Evolutionary conservation across 2,888 invertebrate species (phyloP).

Genomic region (Lutraria lutraria): DNA sequence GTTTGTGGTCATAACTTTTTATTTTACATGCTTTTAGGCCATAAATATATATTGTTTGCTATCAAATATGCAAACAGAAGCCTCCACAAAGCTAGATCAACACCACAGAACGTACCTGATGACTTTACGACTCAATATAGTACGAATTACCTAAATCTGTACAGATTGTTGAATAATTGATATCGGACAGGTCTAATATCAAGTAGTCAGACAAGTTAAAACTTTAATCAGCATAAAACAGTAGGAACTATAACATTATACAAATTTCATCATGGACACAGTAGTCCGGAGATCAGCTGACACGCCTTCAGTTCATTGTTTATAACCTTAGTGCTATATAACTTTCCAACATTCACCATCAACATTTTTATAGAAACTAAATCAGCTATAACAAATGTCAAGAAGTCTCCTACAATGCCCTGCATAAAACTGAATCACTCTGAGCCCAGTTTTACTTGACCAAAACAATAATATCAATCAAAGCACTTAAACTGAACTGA

Average conservation of each 20-base stretch:
- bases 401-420: no score
- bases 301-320: background rate
- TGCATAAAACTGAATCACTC: no score
- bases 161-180: background rate
- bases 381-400: no score
- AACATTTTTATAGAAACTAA: no score
- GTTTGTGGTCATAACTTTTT: background rate
- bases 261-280: background rate
- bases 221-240: background rate
- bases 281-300: background rate
- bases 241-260: background rate
- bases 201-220: background rate
- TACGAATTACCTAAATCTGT: slow-evolving; percentile 7
- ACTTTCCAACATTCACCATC: background rate
- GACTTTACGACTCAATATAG: background rate
- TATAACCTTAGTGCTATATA: background rate
- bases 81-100: background rate
- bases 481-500: no score
- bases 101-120: background rate
- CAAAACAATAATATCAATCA: no score
- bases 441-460: no score
- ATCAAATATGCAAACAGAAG: background rate
- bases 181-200: background rate
- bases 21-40: slow-evolving; percentile 7
- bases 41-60: background rate